phyloP scores from a whole-genome alignment of 2,888 invertebrate genomes.

The Diaperis boleti region DNA sequence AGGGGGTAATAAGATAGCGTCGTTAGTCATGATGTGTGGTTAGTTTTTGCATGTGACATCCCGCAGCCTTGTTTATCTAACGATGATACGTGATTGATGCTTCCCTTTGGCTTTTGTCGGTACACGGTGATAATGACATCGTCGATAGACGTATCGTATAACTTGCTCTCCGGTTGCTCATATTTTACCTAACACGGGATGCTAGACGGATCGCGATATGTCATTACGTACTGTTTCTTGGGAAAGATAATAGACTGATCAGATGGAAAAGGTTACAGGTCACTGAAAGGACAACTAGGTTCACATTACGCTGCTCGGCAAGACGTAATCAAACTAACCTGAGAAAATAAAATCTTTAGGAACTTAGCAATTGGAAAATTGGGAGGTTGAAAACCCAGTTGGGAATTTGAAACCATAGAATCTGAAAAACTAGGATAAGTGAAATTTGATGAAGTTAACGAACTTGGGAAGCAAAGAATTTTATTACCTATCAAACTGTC shows the following conservation, averaged over 20 bases:
- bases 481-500: no score
- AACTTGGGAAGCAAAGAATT: no score
- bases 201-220: slow-evolving; percentile 15
- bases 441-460: no score
- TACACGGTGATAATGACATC: slow-evolving; percentile 53
- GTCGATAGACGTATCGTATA: slow-evolving; percentile 53
- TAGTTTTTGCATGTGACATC: slow-evolving; percentile 52
- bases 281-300: no score
- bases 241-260: background rate
- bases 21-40: slow-evolving; percentile 49
- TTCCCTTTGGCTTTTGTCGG: slow-evolving; percentile 56
- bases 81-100: slow-evolving; percentile 57
- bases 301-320: no score
- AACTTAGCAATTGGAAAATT: no score
- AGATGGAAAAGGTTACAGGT: no score
- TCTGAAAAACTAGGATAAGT: no score
- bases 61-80: slow-evolving; percentile 52
- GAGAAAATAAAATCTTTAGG: no score
- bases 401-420: no score
- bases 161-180: slow-evolving; percentile 49
- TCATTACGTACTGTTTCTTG: slow-evolving; percentile 8
- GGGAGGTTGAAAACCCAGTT: no score
- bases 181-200: slow-evolving; percentile 33
- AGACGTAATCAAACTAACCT: no score
- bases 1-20: slow-evolving; percentile 44